Base-by-base conservation (phyloP, 2,113 vertebrate genomes). In the Amazona guildingii region DNA sequence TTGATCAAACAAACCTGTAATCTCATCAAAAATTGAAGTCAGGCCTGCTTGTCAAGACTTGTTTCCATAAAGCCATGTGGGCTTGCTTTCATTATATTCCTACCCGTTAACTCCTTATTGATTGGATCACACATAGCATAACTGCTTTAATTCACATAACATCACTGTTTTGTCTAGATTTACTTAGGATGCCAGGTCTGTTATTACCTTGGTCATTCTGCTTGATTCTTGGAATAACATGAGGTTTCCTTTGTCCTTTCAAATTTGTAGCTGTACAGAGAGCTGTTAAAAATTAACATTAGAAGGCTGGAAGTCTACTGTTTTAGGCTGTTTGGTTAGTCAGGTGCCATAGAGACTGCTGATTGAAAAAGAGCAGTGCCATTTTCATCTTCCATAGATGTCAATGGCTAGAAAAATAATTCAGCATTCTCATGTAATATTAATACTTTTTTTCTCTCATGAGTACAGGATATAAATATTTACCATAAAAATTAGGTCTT, bases 1-100 rank as follows among this genome's bases (percentile, higher is more conserved):
- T 97, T 93, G 87, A 96, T 97, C 95, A 95, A 95, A 95, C 92
- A 86, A 94, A 96, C 94, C 70, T 96, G 92, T 97, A 97, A 96
- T 95, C 86, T 90, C 80, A 97, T 97, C 52, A 96, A 93, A 96
- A 96, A 93, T 12, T 92, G 68, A 84, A 94, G 86, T 93, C 88
- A 79, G 90, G 86, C 86, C 95, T 95, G 95, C 92, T 95, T 97
- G 92, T 96, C 96, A 94, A 69, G 76, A 49, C 92, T 95, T 86
- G 73, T 96, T 97, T 96, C 88, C 77, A 61, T 90, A 79, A 94
- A 90, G 83, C 80, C 69, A 84, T 79, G 83, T 82, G 88, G 69
- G 81, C 83, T 92, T 68, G 73, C 63, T 90, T 96, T 92, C 80
- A 83, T 95, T 96, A 64, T 57, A 72, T 81, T 83, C 79, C 51